A percentile compares a stretch with the other conserved stretches of the same genome.
Conservation (phyloP, 1,140 invertebrate species). For the Heliconius nattereri region DNA sequence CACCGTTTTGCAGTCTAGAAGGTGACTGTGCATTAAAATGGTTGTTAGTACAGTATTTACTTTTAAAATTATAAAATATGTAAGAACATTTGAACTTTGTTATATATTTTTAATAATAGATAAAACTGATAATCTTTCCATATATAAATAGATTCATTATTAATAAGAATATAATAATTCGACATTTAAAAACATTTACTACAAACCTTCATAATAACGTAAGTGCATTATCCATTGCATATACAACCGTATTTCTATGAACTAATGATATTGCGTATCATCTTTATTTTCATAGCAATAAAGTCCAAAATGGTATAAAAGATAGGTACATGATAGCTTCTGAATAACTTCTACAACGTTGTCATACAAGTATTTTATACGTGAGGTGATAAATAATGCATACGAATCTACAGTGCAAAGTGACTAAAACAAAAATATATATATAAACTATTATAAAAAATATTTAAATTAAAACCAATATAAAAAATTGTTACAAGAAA, state of each 20-base stretch:
- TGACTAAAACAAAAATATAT: not conserved
- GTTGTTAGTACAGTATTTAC: too few species aligned
- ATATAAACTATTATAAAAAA: too few species aligned
- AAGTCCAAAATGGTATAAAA: not conserved
- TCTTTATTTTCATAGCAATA: not conserved
- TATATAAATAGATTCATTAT: not conserved
- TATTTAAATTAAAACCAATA: not conserved
- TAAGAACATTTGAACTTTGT: not conserved
- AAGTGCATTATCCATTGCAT: not conserved
- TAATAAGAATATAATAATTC: not conserved
- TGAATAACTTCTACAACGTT: conserved; percentile 16
- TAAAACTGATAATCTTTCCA: not conserved
- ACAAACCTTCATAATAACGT: not conserved
- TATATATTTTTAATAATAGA: not conserved
- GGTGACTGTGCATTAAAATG: too few species aligned
- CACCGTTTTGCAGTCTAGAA: too few species aligned
- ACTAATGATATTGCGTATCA: not conserved
- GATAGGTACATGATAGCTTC: not conserved
- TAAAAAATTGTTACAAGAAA: not conserved
- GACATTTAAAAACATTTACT: not conserved
- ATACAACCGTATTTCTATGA: not conserved
- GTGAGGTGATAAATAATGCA: conserved; percentile 28
- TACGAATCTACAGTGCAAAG: not conserved
- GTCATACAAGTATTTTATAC: conserved; percentile 32
- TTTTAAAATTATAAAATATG: not conserved